Evolutionary conservation across 2,113 vertebrate genomes (phyloP).

Genomic region (Mugil cephalus): DNA sequence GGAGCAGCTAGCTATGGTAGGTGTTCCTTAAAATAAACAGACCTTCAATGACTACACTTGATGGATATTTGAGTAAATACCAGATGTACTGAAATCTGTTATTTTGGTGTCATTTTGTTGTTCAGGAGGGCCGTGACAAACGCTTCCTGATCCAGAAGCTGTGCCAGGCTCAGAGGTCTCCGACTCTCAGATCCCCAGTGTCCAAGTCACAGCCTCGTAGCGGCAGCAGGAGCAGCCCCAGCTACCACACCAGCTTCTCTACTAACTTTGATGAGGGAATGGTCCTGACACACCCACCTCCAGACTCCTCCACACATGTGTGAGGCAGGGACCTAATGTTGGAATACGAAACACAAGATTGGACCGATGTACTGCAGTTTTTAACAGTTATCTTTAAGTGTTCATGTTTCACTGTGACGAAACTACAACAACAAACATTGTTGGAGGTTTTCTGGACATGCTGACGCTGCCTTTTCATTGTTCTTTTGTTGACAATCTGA

Average conservation of each 20-base stretch:
- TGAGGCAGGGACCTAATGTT: conserved; percentile 27
- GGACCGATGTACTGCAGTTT: neutral
- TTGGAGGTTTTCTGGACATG: neutral
- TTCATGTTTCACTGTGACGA: conserved; percentile 8
- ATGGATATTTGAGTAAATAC: neutral
- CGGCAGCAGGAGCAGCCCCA: conserved; percentile 51
- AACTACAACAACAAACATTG: conserved; percentile 2
- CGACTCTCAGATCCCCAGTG: neutral
- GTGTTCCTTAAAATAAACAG: conserved; percentile 38
- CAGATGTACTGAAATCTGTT: neutral
- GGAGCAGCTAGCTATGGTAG: conserved; percentile 92
- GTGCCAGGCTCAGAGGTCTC: conserved; percentile 84
- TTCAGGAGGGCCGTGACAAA: conserved; percentile 91
- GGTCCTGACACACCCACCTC: conserved; percentile 68
- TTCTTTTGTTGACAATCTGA: conserved; percentile 6
- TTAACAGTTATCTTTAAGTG: neutral
- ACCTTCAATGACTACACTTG: neutral
- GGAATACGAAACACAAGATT: neutral
- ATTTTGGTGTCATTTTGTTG: conserved; percentile 7
- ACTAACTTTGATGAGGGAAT: conserved; percentile 61
- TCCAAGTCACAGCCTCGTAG: conserved; percentile 12
- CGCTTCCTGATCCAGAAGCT: conserved; percentile 91
- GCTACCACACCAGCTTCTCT: conserved; percentile 74
- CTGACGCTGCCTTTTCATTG: neutral
- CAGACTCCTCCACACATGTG: conserved; percentile 73